phyloP scores from a whole-genome alignment of 1,140 invertebrate species.

The Cydia amplana region DNA sequence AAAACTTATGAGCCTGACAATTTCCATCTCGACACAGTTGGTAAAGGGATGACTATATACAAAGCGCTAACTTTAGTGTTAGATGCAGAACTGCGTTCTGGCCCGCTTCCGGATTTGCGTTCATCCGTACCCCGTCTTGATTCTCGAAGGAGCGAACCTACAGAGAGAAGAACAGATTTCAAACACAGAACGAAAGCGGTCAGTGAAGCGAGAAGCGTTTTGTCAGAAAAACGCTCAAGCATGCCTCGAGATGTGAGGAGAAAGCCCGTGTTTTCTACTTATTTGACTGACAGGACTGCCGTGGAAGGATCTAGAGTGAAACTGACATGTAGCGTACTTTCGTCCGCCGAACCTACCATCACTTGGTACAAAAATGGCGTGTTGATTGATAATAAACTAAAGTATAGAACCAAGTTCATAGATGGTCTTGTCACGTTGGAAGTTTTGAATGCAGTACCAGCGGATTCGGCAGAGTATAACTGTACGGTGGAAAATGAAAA shows the following conservation, averaged over 20 bases:
- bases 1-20: slow-evolving; percentile 46
- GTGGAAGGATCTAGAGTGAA: slow-evolving; percentile 86
- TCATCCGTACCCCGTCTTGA: slow-evolving; percentile 43
- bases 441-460: slow-evolving; percentile 82
- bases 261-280: slow-evolving; percentile 91
- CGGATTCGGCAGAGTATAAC: slow-evolving; percentile 86
- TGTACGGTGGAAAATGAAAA: slow-evolving; percentile 88
- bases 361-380: slow-evolving; percentile 91
- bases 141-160: slow-evolving; percentile 39
- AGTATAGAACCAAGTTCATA: slow-evolving; percentile 80
- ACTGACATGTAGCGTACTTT: slow-evolving; percentile 91
- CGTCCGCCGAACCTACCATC: slow-evolving; percentile 88
- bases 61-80: slow-evolving; percentile 59
- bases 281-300: slow-evolving; percentile 87
- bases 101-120: slow-evolving; percentile 43
- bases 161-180: slow-evolving; percentile 44
- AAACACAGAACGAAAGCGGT: slow-evolving; percentile 54
- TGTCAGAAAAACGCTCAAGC: slow-evolving; percentile 60
- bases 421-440: slow-evolving; percentile 89
- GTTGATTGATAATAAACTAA: slow-evolving; percentile 78
- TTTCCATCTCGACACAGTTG: slow-evolving; percentile 39
- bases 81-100: slow-evolving; percentile 56
- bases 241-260: slow-evolving; percentile 76
- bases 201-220: slow-evolving; percentile 55
- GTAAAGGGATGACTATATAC: slow-evolving; percentile 46